A percentile compares a stretch with the other conserved stretches of the same genome.
Evolutionary conservation across 1,140 invertebrate species (phyloP).

Genomic region (Caenorhabditis tropicalis): DNA sequence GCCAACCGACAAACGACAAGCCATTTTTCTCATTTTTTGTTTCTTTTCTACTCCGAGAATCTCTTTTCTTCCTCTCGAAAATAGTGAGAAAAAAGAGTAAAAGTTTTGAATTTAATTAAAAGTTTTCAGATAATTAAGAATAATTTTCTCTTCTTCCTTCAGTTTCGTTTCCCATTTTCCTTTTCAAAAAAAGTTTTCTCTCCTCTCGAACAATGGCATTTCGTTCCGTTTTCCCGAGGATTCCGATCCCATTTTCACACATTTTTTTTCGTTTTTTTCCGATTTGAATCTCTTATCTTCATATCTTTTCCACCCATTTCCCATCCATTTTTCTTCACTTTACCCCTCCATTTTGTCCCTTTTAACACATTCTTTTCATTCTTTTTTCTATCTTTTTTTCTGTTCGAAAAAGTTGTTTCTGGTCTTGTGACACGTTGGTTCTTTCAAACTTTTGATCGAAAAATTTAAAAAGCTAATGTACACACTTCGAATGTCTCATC

Average conservation of each 20-base stretch:
- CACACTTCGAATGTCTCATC: not conserved
- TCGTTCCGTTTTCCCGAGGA: not conserved
- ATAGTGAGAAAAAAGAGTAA: not conserved
- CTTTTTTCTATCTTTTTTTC: not conserved
- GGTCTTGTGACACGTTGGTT: not conserved
- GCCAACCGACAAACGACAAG: conserved; percentile 21
- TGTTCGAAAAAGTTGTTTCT: not conserved
- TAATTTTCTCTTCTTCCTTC: not conserved
- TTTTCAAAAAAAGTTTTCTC: not conserved
- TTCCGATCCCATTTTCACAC: not conserved
- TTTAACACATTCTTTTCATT: conserved; percentile 2
- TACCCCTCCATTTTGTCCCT: not conserved
- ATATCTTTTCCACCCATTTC: no score
- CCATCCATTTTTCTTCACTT: not conserved
- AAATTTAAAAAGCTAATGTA: not conserved
- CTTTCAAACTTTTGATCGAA: not conserved
- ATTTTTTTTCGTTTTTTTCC: not conserved
- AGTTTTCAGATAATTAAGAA: not conserved
- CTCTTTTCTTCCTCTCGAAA: not conserved
- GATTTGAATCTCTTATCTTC: not conserved
- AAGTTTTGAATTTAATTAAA: not conserved
- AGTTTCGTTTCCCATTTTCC: not conserved
- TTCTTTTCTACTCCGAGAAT: not conserved
- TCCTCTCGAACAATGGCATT: no score
- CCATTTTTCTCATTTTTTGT: not conserved